Base-by-base conservation (phyloP, 2,113 vertebrate species). In the Anhinga anhinga region DNA sequence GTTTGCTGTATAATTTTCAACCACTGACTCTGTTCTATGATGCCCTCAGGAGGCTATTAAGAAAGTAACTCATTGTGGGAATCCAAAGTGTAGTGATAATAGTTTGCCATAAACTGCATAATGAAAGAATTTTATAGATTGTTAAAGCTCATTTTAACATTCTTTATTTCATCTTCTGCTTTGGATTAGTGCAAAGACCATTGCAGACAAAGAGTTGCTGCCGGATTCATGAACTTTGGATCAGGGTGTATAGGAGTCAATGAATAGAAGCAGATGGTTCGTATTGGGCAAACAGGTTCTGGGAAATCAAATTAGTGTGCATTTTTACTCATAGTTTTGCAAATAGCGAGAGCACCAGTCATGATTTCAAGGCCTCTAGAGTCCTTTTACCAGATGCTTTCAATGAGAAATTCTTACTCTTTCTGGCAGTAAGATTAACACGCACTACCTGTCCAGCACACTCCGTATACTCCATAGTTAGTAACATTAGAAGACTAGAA, bases 21-120 rank as follows among this genome's bases (percentile, higher is more conserved):
- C 62, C 17, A 58, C 86, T 94, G 90, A 78, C 69, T 86, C 45
- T 23, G 10, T 84, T 97, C 95, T 93, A 34, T n/a, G 91, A 59
- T 96, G 79, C 74, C 77, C 93, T 90, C 85, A 87, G 95, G 94
- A 97, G 32, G 67, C 73, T 96, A 49, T 77, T 90, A 62, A 69
- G 69, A 38, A 89, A 93, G 65, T 72, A 91, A 86, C 85, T 93
- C 70, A 56, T 88, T 80, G 83, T 56, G 52, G 82, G 77, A 90
- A 90, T 91, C 69, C 70, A 72, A 87, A 94, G 66, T 59, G 52
- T 81, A 44, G n/a, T 27, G 78, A 74, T 86, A 89, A 87, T 96
- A 92, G 70, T 80, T 80, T 32, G 53, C 87, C 78, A 76, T 95
- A 93, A 95, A 93, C 65, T 44, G 70, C 7, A 2, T 78, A 89